phyloP scores from a whole-genome alignment of 2,888 invertebrate genomes.

The Cheilosia grossa region DNA sequence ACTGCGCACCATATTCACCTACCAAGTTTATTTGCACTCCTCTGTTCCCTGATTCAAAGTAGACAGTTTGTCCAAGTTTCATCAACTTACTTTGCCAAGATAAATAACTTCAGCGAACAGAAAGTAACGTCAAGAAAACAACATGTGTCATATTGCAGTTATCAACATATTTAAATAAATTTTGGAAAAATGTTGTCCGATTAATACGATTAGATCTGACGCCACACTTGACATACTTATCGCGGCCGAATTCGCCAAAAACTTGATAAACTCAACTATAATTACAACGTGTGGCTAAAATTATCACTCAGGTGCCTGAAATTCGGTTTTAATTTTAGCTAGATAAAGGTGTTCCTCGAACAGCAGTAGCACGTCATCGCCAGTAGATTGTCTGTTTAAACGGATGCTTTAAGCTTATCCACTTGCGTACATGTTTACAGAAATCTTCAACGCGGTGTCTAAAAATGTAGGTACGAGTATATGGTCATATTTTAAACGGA shows the following conservation, averaged over 20 bases:
- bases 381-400: not conserved
- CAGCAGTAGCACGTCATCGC: not conserved
- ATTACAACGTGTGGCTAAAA: not conserved
- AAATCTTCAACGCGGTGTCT: not conserved
- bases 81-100: too few species aligned
- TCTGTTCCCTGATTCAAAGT: too few species aligned
- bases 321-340: not conserved
- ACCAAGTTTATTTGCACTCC: too few species aligned
- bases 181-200: not conserved
- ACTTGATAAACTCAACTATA: not conserved
- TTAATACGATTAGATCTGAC: conserved; percentile 5
- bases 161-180: not conserved
- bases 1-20: too few species aligned
- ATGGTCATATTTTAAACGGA: not conserved
- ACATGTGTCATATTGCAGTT: not conserved
- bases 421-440: not conserved
- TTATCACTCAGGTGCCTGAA: not conserved
- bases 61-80: too few species aligned
- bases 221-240: not conserved
- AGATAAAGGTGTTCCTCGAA: conserved; percentile 2
- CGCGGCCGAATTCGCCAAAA: not conserved
- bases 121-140: not conserved
- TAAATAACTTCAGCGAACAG: too few species aligned
- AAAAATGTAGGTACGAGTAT: too few species aligned
- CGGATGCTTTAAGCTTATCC: not conserved